phyloP scores from a whole-genome alignment of 2,113 vertebrate species.

The Poeciliopsis prolifica region DNA sequence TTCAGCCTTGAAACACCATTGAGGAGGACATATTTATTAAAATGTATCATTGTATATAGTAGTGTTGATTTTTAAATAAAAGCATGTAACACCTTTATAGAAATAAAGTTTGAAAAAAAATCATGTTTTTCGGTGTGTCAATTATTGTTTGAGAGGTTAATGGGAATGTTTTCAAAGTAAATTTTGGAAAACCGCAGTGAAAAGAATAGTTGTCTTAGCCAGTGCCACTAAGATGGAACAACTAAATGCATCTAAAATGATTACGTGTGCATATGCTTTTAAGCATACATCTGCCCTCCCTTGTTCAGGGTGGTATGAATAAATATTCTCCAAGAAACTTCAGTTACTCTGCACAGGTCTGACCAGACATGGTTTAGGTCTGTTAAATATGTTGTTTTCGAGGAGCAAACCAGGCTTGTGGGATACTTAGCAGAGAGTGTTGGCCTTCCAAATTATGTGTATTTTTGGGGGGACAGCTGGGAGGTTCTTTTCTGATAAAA shows the following conservation, averaged over 20 bases:
- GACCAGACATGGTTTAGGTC: not conserved
- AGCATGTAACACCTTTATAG: conserved; percentile 73
- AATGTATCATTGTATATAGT: conserved; percentile 73
- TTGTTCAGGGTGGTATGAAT: not conserved
- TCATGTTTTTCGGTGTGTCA: conserved; percentile 1
- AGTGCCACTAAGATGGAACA: not conserved
- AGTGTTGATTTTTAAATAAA: conserved; percentile 73
- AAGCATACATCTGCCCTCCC: not conserved
- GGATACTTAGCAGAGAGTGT: not conserved
- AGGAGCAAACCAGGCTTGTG: not conserved
- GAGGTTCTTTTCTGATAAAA: too few species aligned
- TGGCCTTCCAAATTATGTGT: too few species aligned
- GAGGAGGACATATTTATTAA: conserved; percentile 75
- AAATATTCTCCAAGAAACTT: not conserved
- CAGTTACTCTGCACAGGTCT: not conserved
- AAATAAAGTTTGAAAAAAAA: conserved; percentile 66
- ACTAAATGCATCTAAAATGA: not conserved
- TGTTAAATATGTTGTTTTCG: not conserved
- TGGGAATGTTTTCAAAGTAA: not conserved
- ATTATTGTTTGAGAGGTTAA: not conserved
- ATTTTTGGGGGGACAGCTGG: too few species aligned
- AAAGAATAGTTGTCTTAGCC: not conserved
- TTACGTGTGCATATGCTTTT: not conserved
- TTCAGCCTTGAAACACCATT: conserved; percentile 40
- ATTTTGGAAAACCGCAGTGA: not conserved